Evolutionary conservation across 2,113 vertebrate species (phyloP), one percentile per base, ranked within the genome.

Genomic region (Lasiurus cinereus): DNA sequence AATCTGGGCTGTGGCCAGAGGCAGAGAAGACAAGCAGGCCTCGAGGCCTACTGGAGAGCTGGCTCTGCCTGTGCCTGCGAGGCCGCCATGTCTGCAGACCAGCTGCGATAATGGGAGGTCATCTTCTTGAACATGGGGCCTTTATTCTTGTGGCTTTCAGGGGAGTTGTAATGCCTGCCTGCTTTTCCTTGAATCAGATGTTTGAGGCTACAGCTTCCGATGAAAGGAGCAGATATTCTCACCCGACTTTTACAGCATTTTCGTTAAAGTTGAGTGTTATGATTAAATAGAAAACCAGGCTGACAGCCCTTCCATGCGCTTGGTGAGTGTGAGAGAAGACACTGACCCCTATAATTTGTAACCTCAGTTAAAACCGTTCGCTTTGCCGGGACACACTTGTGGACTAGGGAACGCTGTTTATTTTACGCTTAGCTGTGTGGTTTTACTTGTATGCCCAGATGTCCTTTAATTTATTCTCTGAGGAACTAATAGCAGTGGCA

Each of bases 81-180:
- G 94, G n/a, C 22, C n/a, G 83, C 59, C 59, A 24, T 62, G 21
- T 22, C 56, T 10, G 56, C 87, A 78, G 39, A 46, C 91, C 84
- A 67, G 74, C 62, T 14, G 73, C 82, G 52, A 93, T 95, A 84
- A 95, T 85, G 93, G 96, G 95, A 91, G 88, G 83, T 64, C 70
- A 94, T 87, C 91, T 94, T 94, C 96, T 91, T 78, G 88, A 96
- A 97, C 95, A 93, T 88, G 94, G 93, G 94, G 74, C 78, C 85
- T 95, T 97, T 92, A 95, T 93, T 98, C 96, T 93, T 96, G 95
- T 95, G 91, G 88, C 86, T 97, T 97, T 96, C 95, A 72, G 52
- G 95, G 90, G 88, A 94, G 91, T 66, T 94, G 83, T 86, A 39
- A 2, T 62, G 86, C 72, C 2, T 8, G 22, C 39, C 86, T 80